These are phyloP conservation scores for Lampropteryx suffumata DNA, from an alignment of 2,888 invertebrate species.

Conservation along the genomic window DNA sequence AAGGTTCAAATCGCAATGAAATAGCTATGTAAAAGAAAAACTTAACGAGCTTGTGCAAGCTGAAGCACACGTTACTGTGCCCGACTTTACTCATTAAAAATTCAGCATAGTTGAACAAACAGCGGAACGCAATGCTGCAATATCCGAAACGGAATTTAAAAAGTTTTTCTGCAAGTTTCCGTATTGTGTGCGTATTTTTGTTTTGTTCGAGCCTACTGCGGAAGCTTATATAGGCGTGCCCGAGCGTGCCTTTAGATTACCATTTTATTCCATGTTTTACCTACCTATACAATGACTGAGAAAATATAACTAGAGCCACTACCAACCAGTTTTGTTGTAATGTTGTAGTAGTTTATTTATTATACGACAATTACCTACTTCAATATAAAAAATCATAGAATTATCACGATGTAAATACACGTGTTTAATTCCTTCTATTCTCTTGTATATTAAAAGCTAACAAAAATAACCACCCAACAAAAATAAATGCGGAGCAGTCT, in stretches of 20 bases:
- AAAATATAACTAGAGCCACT: too few relatives aligned
- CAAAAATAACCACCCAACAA: too few relatives aligned
- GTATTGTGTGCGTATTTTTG: conserved; percentile 37
- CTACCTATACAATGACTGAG: too few relatives aligned
- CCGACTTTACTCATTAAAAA: conserved; percentile 54
- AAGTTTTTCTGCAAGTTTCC: conserved; percentile 46
- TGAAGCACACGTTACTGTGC: conserved; percentile 18
- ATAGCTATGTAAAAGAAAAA: not conserved
- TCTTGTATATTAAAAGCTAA: too few relatives aligned
- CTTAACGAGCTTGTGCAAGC: conserved; percentile 29
- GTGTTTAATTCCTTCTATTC: too few relatives aligned
- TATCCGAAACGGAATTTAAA: conserved; percentile 52
- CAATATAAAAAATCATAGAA: too few relatives aligned
- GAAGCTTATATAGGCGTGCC: conserved; percentile 19
- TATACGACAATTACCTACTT: too few relatives aligned
- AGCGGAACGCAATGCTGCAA: conserved; percentile 43
- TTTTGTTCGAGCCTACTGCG: conserved; percentile 32
- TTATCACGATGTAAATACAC: too few relatives aligned
- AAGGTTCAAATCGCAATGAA: too few relatives aligned
- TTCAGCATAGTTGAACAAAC: conserved; percentile 52
- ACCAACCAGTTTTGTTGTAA: too few relatives aligned
- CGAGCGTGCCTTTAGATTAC: not conserved
- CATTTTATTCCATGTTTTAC: conserved; percentile 3
- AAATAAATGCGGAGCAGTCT: too few relatives aligned
- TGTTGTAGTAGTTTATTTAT: too few relatives aligned